Evolutionary conservation across 1,140 invertebrate genomes (phyloP).

Genomic region (Drosophila mayri): DNA sequence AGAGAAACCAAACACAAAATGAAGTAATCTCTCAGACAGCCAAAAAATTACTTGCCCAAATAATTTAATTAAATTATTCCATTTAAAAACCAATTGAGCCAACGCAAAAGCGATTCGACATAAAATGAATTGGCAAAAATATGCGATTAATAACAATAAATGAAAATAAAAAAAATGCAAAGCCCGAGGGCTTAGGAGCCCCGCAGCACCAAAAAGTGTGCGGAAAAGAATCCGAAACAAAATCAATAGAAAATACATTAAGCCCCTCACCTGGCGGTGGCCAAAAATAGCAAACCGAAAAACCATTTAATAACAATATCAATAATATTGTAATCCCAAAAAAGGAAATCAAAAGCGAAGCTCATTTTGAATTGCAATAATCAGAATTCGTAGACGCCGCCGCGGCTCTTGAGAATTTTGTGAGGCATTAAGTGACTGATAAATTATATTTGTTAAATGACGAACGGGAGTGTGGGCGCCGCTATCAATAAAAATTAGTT

Average conservation of each 20-base stretch:
- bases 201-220: conserved; percentile 33
- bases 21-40: conserved; percentile 33
- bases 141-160: conserved; percentile 34
- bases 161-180: background rate
- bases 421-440: conserved; percentile 52
- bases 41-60: conserved; percentile 34
- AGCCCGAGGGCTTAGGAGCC: conserved; percentile 43
- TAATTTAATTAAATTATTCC: conserved; percentile 49
- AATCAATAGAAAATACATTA: conserved; percentile 18
- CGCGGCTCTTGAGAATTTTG: conserved; percentile 41
- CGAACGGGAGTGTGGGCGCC: conserved; percentile 45
- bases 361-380: conserved; percentile 61
- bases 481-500: conserved; percentile 65
- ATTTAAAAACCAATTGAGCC: conserved; percentile 68
- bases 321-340: conserved; percentile 53
- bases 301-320: conserved; percentile 63
- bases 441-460: conserved; percentile 50
- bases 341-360: conserved; percentile 41
- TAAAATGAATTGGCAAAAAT: conserved; percentile 65
- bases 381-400: conserved; percentile 58
- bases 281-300: conserved; percentile 67
- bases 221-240: conserved; percentile 41
- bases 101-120: conserved; percentile 32
- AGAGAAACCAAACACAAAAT: conserved; percentile 5
- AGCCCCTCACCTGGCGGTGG: conserved; percentile 37